Conservation (phyloP, 2,113 vertebrate genomes). For the Alosa alosa region DNA sequence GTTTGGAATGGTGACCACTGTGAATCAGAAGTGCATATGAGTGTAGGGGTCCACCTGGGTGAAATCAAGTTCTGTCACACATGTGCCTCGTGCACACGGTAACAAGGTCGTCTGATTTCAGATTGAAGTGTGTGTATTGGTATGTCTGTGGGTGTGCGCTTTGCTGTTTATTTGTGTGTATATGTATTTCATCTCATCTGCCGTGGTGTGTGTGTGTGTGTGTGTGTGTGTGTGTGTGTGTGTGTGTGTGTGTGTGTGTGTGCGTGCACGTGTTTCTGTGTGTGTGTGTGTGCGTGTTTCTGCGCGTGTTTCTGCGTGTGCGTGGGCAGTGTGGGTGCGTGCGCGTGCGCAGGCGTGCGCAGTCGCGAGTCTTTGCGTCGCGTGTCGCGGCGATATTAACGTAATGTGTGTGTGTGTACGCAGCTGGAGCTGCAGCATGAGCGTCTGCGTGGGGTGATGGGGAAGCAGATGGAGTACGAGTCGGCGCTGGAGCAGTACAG, state of each 20-base stretch:
- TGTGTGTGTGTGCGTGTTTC: constrained; percentile 19
- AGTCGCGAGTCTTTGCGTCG: no score
- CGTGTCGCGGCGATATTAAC: no score
- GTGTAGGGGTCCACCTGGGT: not conserved
- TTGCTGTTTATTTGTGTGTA: no score
- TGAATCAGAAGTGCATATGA: not conserved
- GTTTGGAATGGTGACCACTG: not conserved
- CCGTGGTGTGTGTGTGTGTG: not conserved
- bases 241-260: not conserved
- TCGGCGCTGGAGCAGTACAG: constrained; percentile 75
- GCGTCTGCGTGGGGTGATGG: constrained; percentile 79
- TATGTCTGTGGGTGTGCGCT: not conserved
- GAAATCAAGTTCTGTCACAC: not conserved
- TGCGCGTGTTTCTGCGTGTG: no score
- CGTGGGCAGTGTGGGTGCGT: no score
- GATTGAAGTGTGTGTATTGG: not conserved
- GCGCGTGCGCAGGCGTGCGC: no score
- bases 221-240: not conserved
- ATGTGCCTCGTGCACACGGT: not conserved
- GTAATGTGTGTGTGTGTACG: constrained; percentile 9
- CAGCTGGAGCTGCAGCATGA: constrained; percentile 84
- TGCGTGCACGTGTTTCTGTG: constrained; percentile 4
- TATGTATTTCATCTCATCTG: no score
- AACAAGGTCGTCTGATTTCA: not conserved
- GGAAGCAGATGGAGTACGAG: constrained; percentile 83